Conservation (phyloP, 2,888 invertebrate genomes). For the Acanthopleura granulata region DNA sequence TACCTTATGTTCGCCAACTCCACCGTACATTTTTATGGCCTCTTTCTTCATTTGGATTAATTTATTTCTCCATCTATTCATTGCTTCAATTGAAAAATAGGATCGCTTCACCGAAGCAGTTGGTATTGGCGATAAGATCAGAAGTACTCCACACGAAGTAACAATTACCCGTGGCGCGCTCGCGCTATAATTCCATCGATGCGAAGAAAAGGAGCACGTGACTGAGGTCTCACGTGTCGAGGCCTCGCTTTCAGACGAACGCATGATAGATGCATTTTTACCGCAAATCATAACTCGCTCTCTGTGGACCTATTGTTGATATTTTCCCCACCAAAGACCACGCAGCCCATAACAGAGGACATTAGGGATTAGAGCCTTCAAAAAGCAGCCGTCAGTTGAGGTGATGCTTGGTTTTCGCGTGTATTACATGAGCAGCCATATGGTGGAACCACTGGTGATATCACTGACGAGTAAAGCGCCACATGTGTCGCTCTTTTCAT, state of each 20-base stretch:
- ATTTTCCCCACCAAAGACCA: background rate
- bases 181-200: background rate
- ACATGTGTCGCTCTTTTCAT: too few species aligned
- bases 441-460: background rate
- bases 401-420: background rate
- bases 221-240: slow-evolving; percentile 18
- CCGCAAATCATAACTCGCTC: background rate
- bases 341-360: background rate
- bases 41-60: slow-evolving; percentile 13
- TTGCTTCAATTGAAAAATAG: slow-evolving; percentile 12
- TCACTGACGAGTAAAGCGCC: too few species aligned
- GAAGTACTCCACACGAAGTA: background rate
- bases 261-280: slow-evolving; percentile 2
- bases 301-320: background rate
- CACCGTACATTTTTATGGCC: background rate
- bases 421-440: slow-evolving; percentile 9
- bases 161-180: background rate
- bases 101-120: slow-evolving; percentile 8
- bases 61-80: slow-evolving; percentile 15
- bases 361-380: background rate
- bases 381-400: slow-evolving; percentile 1
- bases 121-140: slow-evolving; percentile 8
- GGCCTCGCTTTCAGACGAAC: slow-evolving; percentile 9
- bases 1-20: background rate
- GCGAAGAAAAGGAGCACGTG: slow-evolving; percentile 16